These are phyloP conservation scores for Corythornis vintsioides DNA, from an alignment of 2,113 vertebrate species.

Conservation along the genomic window DNA sequence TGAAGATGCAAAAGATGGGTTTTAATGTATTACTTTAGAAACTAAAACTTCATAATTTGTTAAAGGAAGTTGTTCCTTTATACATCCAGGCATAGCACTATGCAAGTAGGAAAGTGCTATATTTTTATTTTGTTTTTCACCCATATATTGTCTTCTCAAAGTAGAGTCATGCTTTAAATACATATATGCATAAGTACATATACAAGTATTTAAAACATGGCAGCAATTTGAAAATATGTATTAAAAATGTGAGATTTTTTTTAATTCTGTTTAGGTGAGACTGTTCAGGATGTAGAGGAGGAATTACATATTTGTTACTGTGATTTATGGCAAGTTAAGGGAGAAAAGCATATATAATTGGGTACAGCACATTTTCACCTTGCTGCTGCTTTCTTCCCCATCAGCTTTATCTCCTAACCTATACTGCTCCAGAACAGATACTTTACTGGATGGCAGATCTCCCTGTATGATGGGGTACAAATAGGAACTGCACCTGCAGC, in stretches of 20 bases:
- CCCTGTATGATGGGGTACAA: neutral
- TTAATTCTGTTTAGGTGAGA: neutral
- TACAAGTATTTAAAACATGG: neutral
- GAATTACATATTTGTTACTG: neutral
- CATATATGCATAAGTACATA: neutral
- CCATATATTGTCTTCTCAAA: neutral
- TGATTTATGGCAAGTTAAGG: neutral
- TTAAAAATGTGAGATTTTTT: neutral
- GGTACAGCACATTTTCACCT: neutral
- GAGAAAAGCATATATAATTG: rapidly evolving
- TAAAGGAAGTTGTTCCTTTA: neutral
- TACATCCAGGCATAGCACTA: neutral
- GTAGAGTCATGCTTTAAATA: neutral
- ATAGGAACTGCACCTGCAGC: neutral
- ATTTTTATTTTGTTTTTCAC: neutral
- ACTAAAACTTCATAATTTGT: neutral
- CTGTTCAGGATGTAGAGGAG: neutral
- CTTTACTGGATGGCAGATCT: neutral
- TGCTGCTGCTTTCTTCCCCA: neutral
- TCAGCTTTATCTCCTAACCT: neutral
- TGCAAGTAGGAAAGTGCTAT: neutral
- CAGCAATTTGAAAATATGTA: neutral
- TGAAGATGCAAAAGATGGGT: neutral
- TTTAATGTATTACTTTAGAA: neutral
- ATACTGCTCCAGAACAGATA: neutral